Evolutionary conservation across 2,888 invertebrate genomes (phyloP).

Genomic region (Thyatira batis): DNA sequence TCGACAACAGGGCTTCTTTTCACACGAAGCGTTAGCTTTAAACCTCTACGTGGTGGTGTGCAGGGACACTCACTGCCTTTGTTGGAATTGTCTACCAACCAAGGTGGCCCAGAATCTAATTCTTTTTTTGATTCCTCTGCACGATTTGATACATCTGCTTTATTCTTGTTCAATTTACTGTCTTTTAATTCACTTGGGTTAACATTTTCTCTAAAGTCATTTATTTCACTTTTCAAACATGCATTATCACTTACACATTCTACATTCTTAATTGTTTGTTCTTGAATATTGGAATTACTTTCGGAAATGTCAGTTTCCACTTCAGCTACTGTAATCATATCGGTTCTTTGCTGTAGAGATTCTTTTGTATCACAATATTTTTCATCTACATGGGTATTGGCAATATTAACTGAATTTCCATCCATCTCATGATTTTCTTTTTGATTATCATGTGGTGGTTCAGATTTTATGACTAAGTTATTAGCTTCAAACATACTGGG

Average conservation of each 20-base stretch:
- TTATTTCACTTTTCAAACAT: slow-evolving; percentile 72
- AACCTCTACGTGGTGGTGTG: slow-evolving; percentile 83
- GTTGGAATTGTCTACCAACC: slow-evolving; percentile 73
- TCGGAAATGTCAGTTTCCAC: slow-evolving; percentile 44
- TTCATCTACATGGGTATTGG: slow-evolving; percentile 46
- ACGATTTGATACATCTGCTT: slow-evolving; percentile 59
- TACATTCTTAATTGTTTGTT: slow-evolving; percentile 53
- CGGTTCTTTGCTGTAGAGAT: slow-evolving; percentile 61
- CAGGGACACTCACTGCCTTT: slow-evolving; percentile 77
- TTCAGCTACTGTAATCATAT: slow-evolving; percentile 38
- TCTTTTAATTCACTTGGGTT: slow-evolving; percentile 74
- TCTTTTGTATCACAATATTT: slow-evolving; percentile 62
- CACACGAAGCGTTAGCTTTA: slow-evolving; percentile 92
- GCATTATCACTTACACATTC: slow-evolving; percentile 61
- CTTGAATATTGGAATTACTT: slow-evolving; percentile 42
- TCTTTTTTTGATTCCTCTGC: slow-evolving; percentile 70
- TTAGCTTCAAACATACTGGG: slow-evolving; percentile 47
- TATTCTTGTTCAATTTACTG: slow-evolving; percentile 66
- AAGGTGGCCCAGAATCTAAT: slow-evolving; percentile 63
- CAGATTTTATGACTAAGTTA: slow-evolving; percentile 46
- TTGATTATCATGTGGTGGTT: slow-evolving; percentile 42
- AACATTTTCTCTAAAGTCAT: slow-evolving; percentile 79
- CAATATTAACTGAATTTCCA: slow-evolving; percentile 38
- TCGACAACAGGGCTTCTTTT: slow-evolving; percentile 93
- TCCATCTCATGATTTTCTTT: slow-evolving; percentile 41